Conservation (phyloP, 2,113 vertebrate genomes). For the Noctilio leporinus region DNA sequence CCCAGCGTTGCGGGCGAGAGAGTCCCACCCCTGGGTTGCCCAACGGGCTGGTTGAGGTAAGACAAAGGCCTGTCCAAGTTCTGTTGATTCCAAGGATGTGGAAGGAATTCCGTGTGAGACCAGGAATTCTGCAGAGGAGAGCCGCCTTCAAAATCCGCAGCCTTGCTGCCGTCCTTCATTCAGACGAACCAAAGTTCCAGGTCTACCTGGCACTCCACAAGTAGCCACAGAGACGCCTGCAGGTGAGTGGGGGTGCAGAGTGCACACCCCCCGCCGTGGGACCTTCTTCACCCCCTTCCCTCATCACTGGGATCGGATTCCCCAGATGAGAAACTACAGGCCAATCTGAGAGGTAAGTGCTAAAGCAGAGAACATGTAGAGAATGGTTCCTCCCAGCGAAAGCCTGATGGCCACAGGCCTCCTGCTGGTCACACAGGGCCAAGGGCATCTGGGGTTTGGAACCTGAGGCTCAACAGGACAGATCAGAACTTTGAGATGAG, state of each 20-base stretch:
- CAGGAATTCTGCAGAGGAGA: background rate
- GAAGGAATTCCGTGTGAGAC: background rate
- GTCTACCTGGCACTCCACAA: rapidly evolving
- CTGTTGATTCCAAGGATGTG: background rate
- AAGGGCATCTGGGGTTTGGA: background rate
- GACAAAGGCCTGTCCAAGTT: background rate
- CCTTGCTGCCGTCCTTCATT: background rate
- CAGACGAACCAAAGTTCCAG: rapidly evolving
- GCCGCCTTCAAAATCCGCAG: background rate
- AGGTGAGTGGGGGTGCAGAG: rapidly evolving
- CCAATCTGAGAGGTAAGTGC: background rate
- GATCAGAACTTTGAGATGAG: background rate
- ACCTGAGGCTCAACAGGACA: background rate
- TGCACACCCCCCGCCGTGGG: rapidly evolving
- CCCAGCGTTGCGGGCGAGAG: no score
- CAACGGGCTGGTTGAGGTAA: background rate
- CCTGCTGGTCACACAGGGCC: background rate
- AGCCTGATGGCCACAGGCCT: rapidly evolving
- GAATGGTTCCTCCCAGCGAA: background rate
- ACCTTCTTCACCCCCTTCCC: background rate
- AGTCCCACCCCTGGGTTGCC: no score
- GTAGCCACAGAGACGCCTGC: background rate
- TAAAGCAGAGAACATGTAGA: background rate
- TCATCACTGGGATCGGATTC: background rate
- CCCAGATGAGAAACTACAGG: background rate